These are phyloP conservation scores for Ariopsis seemanni DNA, from an alignment of 2,113 vertebrate species.

Conservation along the genomic window DNA sequence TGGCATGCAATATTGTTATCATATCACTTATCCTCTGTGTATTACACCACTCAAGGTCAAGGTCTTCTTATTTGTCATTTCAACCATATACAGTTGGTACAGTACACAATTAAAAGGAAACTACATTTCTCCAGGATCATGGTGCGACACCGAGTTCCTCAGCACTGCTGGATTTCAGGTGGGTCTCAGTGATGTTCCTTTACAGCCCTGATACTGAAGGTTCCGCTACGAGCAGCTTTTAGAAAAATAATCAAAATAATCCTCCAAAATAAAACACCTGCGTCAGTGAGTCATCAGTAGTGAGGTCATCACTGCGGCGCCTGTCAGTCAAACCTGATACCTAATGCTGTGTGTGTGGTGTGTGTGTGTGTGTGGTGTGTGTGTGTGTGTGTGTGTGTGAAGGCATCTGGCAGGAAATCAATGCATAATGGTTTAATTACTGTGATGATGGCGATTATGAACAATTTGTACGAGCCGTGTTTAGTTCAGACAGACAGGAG, in stretches of 20 bases:
- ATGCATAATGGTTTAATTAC: slow-evolving; percentile 21
- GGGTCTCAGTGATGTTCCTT: background rate
- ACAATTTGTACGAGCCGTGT: background rate
- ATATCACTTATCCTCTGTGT: too few relatives aligned
- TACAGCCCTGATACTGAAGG: background rate
- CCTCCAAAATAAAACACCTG: background rate
- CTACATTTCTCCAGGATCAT: too few relatives aligned
- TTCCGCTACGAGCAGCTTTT: background rate
- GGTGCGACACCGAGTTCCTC: too few relatives aligned
- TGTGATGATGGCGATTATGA: slow-evolving; percentile 10
- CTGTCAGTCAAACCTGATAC: background rate
- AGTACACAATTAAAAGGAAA: too few relatives aligned
- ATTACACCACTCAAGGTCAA: too few relatives aligned
- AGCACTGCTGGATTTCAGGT: background rate
- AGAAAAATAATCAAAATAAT: background rate
- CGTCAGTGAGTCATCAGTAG: background rate
- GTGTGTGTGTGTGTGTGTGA: slow-evolving; percentile 9
- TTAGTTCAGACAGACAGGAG: background rate
- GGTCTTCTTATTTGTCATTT: too few relatives aligned
- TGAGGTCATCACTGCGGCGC: background rate
- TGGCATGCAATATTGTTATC: too few relatives aligned
- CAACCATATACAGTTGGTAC: too few relatives aligned
- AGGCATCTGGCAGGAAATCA: background rate
- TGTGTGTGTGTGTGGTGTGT: slow-evolving; percentile 11
- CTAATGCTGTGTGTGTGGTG: slow-evolving; percentile 1